Percentiles rank a stretch among this genome's conserved stretches.
Conservation (phyloP, 2,888 invertebrate genomes). For the Athalia circularis region DNA sequence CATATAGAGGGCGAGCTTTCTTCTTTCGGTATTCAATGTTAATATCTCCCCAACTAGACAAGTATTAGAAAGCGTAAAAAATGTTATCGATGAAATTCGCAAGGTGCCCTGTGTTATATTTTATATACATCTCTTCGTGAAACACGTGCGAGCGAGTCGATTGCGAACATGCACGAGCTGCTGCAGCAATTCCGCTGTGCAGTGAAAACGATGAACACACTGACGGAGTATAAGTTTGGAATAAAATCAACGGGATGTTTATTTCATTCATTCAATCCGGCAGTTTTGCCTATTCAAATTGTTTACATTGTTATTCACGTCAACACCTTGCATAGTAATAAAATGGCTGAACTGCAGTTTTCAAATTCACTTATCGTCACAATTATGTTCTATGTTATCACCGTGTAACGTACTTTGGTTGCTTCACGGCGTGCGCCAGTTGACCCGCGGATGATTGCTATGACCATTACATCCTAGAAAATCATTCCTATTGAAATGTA, state of each 20-base stretch:
- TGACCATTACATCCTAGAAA: not conserved
- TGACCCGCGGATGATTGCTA: not conserved
- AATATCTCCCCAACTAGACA: too few relatives aligned
- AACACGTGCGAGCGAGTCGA: not conserved
- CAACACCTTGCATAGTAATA: not conserved
- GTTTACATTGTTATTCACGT: constrained; percentile 6
- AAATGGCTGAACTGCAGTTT: not conserved
- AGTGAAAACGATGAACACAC: not conserved
- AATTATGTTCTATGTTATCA: not conserved
- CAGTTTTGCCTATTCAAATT: not conserved
- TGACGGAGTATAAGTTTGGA: not conserved
- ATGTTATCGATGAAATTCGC: too few relatives aligned
- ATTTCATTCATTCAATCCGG: constrained; percentile 2
- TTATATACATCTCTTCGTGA: not conserved
- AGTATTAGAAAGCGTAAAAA: too few relatives aligned
- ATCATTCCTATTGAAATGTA: not conserved
- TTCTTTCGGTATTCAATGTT: too few relatives aligned
- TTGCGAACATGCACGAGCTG: too few relatives aligned
- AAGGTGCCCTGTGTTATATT: too few relatives aligned
- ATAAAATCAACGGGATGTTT: constrained; percentile 9
- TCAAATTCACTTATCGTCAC: not conserved
- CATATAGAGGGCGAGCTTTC: not conserved
- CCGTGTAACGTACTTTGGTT: not conserved
- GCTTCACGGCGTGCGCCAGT: not conserved
- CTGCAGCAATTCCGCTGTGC: too few relatives aligned